Evolutionary conservation across 2,113 vertebrate genomes (phyloP).

Genomic region (Aptenodytes forsteri): DNA sequence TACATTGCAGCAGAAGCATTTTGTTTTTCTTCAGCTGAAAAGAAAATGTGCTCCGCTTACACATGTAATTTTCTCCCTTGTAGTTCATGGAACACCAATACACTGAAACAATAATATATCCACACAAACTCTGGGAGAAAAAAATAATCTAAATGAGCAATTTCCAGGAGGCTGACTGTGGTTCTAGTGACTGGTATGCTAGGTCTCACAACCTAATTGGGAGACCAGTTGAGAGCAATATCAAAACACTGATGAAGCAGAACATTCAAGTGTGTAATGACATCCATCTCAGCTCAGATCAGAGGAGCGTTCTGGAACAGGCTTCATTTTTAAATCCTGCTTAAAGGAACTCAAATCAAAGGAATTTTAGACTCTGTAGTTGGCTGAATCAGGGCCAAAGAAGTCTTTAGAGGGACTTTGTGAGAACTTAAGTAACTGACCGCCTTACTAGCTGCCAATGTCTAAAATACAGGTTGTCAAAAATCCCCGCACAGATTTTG

Average conservation of each 20-base stretch:
- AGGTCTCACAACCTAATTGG: not conserved
- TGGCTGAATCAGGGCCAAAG: not conserved
- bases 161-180: not conserved
- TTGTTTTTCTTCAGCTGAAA: not conserved
- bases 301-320: not conserved
- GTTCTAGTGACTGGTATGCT: not conserved
- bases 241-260: not conserved
- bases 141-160: not conserved
- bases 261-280: not conserved
- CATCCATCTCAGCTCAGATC: not conserved
- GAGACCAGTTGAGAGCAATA: not conserved
- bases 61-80: not conserved
- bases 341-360: not conserved
- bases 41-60: not conserved
- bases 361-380: not conserved
- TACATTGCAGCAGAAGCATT: not conserved
- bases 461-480: not conserved
- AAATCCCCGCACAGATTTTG: not conserved
- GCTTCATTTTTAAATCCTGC: not conserved
- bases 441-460: not conserved
- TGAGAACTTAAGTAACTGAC: not conserved
- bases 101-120: not conserved
- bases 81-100: not conserved
- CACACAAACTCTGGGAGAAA: not conserved
- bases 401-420: not conserved